These are phyloP conservation scores for Platygyra sinensis DNA, from an alignment of 64 coral and sea anemone species.

Conservation along the genomic window DNA sequence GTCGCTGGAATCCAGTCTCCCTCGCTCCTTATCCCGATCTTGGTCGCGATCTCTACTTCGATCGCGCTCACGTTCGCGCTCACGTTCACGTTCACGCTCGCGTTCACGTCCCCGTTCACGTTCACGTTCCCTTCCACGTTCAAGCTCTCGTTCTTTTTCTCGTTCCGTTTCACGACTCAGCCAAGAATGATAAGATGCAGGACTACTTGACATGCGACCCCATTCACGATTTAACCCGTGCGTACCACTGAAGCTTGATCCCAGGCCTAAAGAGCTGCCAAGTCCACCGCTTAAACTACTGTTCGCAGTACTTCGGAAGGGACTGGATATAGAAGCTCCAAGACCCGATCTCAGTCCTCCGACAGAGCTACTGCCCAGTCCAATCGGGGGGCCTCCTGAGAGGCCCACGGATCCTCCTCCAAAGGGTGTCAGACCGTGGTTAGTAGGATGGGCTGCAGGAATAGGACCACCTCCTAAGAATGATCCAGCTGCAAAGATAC, in stretches of 20 bases:
- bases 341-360: slow-evolving; percentile 78
- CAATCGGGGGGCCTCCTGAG: slow-evolving; percentile 43
- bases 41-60: slow-evolving; percentile 71
- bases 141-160: slow-evolving; percentile 65
- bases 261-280: slow-evolving; percentile 65
- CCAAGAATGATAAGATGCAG: slow-evolving; percentile 59
- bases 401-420: slow-evolving; percentile 47
- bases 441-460: slow-evolving; percentile 24
- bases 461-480: slow-evolving; percentile 30
- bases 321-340: slow-evolving; percentile 31
- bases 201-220: slow-evolving; percentile 44
- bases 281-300: slow-evolving; percentile 32
- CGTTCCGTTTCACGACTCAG: slow-evolving; percentile 77
- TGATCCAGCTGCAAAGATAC: slow-evolving; percentile 24
- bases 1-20: not conserved
- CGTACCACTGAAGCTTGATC: slow-evolving; percentile 10
- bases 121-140: slow-evolving; percentile 67
- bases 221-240: slow-evolving; percentile 68
- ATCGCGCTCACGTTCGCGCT: slow-evolving; percentile 73
- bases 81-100: slow-evolving; percentile 54
- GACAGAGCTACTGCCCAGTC: slow-evolving; percentile 52
- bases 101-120: slow-evolving; percentile 38
- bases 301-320: slow-evolving; percentile 42
- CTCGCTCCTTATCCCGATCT: slow-evolving; percentile 50
- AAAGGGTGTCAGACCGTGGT: slow-evolving; percentile 56